Conservation (phyloP, 2,113 vertebrate species). For the Jaculus jaculus region DNA sequence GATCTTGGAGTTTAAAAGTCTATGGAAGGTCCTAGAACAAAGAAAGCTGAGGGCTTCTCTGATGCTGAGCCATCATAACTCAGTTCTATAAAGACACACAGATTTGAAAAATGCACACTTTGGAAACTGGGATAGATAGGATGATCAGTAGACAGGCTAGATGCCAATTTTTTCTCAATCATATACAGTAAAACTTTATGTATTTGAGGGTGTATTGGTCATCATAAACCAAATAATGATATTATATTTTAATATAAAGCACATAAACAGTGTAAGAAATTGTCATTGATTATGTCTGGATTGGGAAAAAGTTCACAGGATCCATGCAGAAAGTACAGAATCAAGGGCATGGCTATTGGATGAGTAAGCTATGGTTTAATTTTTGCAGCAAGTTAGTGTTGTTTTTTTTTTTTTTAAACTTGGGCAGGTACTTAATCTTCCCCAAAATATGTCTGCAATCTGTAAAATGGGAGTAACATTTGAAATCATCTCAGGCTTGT, state of each 20-base stretch:
- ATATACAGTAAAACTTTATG: too few species aligned
- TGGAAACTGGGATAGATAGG: neutral
- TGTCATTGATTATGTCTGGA: neutral
- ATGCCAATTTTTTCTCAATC: neutral
- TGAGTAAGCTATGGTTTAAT: neutral
- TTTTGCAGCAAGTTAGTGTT: neutral
- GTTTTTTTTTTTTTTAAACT: neutral
- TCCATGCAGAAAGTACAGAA: neutral
- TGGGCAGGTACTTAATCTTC: neutral
- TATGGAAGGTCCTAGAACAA: neutral
- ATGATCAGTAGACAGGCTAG: neutral
- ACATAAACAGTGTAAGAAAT: neutral
- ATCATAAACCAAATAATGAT: neutral
- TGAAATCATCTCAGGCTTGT: neutral
- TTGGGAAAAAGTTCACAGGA: neutral
- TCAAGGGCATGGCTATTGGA: neutral
- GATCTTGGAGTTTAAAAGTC: neutral
- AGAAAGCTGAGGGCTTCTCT: neutral
- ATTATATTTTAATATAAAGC: conserved; percentile 43
- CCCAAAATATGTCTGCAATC: neutral
- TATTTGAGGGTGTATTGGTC: too few species aligned
- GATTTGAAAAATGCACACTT: neutral
- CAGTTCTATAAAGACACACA: neutral
- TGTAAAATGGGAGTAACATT: neutral
- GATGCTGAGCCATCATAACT: neutral